Base-by-base conservation (phyloP, 37 sponge, comb jelly and placozoan genomes). In the Aphrocallistes beatrix region DNA sequence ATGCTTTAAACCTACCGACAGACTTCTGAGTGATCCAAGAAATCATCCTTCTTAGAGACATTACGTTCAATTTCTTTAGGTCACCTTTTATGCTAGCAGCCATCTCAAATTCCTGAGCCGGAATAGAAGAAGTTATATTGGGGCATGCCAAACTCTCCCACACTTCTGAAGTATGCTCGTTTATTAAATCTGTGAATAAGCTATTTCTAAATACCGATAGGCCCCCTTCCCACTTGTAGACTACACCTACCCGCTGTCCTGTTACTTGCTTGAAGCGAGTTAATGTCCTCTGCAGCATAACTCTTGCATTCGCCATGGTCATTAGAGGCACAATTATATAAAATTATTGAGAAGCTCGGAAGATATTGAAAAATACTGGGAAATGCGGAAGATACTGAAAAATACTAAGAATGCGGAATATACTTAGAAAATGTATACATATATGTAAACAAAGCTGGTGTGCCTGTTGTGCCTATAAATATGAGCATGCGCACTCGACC, bases 91-190 rank as follows among this genome's bases (percentile, higher is more conserved):
- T 28, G 10, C 45, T 60, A 30, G 75, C 75, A 19, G 75, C 34
- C 75, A 60, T 28, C 75, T 60, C 75, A 32, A 60, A 30, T 6
- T 60, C 75, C 21, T 60, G 75, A 60, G 75, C 75, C n/a, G 75
- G 75, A 19, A 60, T 60, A 32, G 75, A 60, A 60, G 10, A 21
- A 60, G 10, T 60, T 60, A 60, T 6, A 60, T 60, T 13, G 3
- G 75, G 75, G 34, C 75, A 60, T 25, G 75, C 34, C n/a, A 60
- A 30, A 30, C 28, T 30, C 75, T 13, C n/a, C 75, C 75, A 60
- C 3, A 60, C n/a, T 60, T 32, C 75, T 19, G 10, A 1, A 3
- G 75, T 25, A 28, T 60, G 25, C 21, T 60, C 32, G 34, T 60
- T 60, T 6, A 60, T 60, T 32, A 21, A 13, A 17, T 47, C 49